A percentile compares a stretch with the other conserved stretches of the same genome.
Conservation (phyloP, 1,140 invertebrate genomes). For the Atta colombica region DNA sequence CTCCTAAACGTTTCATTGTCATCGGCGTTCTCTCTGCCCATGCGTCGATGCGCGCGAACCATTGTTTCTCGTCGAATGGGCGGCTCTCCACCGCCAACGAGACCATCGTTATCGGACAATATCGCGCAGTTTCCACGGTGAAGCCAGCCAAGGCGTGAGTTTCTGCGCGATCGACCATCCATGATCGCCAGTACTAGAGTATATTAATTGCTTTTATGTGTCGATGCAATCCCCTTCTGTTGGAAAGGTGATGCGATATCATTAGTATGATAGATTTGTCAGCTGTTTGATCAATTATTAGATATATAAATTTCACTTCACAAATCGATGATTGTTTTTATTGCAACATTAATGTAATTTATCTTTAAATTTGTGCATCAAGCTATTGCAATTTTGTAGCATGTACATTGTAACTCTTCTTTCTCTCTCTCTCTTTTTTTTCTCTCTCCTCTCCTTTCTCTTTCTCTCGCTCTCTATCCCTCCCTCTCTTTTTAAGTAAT, state of each 20-base stretch:
- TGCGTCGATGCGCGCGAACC: conserved; percentile 85
- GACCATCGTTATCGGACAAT: conserved; percentile 54
- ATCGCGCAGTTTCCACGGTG: conserved; percentile 29
- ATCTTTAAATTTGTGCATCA: conserved; percentile 17
- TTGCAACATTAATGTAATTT: background rate
- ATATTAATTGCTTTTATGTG: conserved; percentile 30
- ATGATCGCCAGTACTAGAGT: background rate
- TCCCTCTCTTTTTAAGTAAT: conserved; percentile 10
- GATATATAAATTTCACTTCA: background rate
- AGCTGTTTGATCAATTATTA: conserved; percentile 9
- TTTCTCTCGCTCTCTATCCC: background rate
- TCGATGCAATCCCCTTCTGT: background rate
- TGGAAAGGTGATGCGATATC: background rate
- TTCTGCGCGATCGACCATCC: conserved; percentile 15
- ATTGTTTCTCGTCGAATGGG: conserved; percentile 83
- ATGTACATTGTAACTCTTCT: background rate
- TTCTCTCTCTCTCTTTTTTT: conserved; percentile 18
- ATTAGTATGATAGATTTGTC: background rate
- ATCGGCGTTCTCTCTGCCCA: conserved; percentile 83
- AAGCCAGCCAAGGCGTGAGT: conserved; percentile 25
- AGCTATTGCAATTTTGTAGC: background rate
- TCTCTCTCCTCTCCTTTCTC: background rate
- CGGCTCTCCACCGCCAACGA: conserved; percentile 64
- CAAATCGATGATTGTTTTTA: background rate
- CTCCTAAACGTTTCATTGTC: conserved; percentile 85